Evolutionary conservation across 2,797 vertebrate genomes (phyloP).

Genomic region (Loris lydekkerianus): DNA sequence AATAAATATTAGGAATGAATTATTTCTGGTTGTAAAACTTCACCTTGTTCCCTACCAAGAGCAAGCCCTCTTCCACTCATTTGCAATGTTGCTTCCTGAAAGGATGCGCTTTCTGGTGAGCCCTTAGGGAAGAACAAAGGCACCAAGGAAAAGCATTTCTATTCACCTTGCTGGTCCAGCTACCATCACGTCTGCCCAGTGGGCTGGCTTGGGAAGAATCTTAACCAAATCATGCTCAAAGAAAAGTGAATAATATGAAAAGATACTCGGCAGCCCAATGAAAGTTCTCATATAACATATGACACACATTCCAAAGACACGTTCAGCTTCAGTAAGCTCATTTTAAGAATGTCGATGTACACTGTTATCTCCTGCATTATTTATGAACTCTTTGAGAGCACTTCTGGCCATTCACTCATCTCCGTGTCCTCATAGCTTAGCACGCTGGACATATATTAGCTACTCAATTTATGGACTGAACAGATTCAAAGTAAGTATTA

Average conservation of each 20-base stretch:
- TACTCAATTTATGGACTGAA: neutral
- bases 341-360: neutral
- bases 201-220: neutral
- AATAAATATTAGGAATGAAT: neutral
- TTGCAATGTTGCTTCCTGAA: neutral
- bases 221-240: neutral
- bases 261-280: neutral
- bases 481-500: constrained; percentile 21
- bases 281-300: neutral
- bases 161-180: neutral
- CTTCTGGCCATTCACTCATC: neutral
- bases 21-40: constrained; percentile 34
- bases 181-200: too few species aligned
- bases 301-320: neutral
- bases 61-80: neutral
- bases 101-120: neutral
- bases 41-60: neutral
- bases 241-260: neutral
- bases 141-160: neutral
- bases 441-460: neutral
- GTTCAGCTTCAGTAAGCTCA: neutral
- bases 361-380: neutral
- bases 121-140: neutral
- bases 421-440: neutral
- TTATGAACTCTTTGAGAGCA: neutral